Base-by-base conservation (phyloP, 23 tunicate genomes). In the Pegea sp. region DNA sequence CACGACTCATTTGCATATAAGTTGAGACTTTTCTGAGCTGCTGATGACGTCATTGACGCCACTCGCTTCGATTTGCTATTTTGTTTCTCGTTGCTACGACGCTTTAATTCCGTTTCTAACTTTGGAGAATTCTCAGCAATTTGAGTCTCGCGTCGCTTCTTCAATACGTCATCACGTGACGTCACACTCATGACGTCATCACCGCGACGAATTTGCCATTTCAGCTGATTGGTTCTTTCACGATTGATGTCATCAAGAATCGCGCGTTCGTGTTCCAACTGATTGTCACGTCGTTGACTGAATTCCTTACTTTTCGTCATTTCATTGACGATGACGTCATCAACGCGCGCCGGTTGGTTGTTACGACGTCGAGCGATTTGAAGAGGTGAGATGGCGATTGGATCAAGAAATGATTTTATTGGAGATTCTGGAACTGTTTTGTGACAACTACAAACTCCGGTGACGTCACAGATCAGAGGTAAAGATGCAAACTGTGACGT, bases 151-250 rank as follows among this genome's bases (percentile, higher is more conserved):
- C 46, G 46, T 60, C 79, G 49, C 26, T 71, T 65, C 11, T 61
- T 46, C 53, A 65, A 34, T 28, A 66, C 33, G 24, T 34, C 69
- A 2, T 44, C 18, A 26, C 59, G 53, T 3, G 52, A 22, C 22
- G 64, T 63, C 7, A 71, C 69, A 3, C 58, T 27, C 60, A 80
- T 65, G 19, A 79, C 70, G 6, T 55, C 46, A 3, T 53, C 44
- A 3, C 93, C 93, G 19, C 65, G 69, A 34, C 58, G 79, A 23
- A 80, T 79, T 71, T 80, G 93, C 93, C 93, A 81, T 60, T 76
- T 57, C 19, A 81, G 64, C 20, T 72, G 80, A 34, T 81, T 81
- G 23, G 93, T 76, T 54, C 93, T 61, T 61, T 81, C 93, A 31
- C 80, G 53, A 65, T 81, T 56, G 54, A 72, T 18, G 5, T 60